Evolutionary conservation across 2,113 vertebrate genomes (phyloP), one percentile per base, ranked within the genome.

Genomic region (Chionomys nivalis): DNA sequence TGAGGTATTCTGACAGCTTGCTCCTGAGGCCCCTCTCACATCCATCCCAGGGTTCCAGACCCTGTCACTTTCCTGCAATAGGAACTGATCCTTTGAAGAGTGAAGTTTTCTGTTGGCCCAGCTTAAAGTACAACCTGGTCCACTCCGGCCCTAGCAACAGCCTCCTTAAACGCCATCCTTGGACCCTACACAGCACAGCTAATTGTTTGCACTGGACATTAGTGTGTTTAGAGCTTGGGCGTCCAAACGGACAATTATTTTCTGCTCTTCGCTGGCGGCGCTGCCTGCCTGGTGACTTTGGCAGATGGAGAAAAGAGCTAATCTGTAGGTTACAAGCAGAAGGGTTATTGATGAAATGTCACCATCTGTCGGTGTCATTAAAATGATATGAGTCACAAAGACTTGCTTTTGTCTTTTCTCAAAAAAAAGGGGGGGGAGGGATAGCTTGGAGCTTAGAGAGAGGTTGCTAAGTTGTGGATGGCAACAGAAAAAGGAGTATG

Each of bases 271-370:
- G 78, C 96, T 97, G 55, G 96, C 97, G 97, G 87, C 58, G 61
- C 17, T 94, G 95, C 89, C 96, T 98, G 68, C 52, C 65, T 95
- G 94, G 86, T 97, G 97, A 95, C 88, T 98, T 97, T 89, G 91
- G 96, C 97, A 98, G 98, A 98, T 97, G 94, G 93, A 91, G 95
- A 93, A 96, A 96, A 90, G 68, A 94, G 88, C 72, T 98, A 98
- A 98, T 76, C 88, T 63, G 92, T 95, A 97, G 97, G 98, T 98
- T 98, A 96, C 96, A 97, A 97, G 95, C 96, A 97, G 96, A 98
- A 97, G 81, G 94, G 90, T 96, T 97, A 97, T 92, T 98, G 96
- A 98, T 97, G 72, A 98, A 98, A 98, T 97, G 95, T 97, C 98
- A 98, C 96, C 81, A 36, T 98, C 97, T 97, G 95, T 98, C 96